Percentiles rank a stretch among this genome's conserved stretches.
phyloP scores from a whole-genome alignment of 2,113 vertebrate genomes.

The Crotophaga sulcirostris region DNA sequence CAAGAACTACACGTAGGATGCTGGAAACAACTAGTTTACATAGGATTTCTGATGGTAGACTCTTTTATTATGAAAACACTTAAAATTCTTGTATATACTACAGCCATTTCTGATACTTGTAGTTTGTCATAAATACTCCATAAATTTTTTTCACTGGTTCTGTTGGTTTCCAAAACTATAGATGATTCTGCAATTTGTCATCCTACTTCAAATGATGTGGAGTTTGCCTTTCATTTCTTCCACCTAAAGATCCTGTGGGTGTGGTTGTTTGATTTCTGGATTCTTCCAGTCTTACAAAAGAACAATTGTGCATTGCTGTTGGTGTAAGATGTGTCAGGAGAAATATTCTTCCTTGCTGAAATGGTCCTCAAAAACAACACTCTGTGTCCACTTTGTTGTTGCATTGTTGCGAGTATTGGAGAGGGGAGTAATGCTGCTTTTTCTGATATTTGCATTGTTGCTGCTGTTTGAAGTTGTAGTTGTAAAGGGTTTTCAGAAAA shows the following conservation, averaged over 20 bases:
- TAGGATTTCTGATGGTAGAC: neutral
- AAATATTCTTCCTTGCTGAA: neutral
- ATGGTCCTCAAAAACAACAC: neutral
- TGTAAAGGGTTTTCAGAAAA: neutral
- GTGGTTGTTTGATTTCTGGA: neutral
- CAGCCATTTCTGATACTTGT: neutral
- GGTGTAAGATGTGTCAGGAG: neutral
- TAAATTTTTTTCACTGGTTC: neutral
- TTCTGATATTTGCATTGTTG: neutral
- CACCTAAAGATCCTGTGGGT: neutral
- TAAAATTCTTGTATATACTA: neutral
- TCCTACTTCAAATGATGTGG: neutral
- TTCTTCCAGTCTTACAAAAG: neutral
- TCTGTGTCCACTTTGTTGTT: neutral
- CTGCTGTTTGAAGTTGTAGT: neutral
- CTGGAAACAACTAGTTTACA: neutral
- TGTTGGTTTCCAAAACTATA: neutral
- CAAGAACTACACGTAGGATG: neutral
- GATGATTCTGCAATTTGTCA: neutral
- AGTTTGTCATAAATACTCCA: neutral
- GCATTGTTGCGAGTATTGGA: neutral
- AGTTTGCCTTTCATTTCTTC: neutral
- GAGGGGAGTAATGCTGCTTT: neutral
- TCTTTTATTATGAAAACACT: neutral
- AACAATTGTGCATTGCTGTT: neutral